Conservation (phyloP, 2,797 vertebrate genomes). For the Clarias fuscus region DNA sequence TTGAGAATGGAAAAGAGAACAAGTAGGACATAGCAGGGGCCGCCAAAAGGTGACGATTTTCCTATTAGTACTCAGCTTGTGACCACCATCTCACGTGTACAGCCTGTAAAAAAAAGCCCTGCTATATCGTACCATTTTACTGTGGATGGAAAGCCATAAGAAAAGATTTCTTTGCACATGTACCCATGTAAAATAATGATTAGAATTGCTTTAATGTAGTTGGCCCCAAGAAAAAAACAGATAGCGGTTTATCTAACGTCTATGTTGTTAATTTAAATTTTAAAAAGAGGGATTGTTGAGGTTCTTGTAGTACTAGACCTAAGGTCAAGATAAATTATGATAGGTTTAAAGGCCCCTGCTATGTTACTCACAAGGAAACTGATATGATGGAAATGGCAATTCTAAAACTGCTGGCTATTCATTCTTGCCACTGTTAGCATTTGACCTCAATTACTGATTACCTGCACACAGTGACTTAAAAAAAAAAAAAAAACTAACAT, state of each 20-base stretch:
- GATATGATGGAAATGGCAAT: background rate
- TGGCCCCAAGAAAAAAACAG: background rate
- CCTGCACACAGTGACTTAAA: background rate
- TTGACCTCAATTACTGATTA: background rate
- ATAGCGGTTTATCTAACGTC: background rate
- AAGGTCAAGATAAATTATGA: background rate
- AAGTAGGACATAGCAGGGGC: background rate
- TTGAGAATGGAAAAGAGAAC: background rate
- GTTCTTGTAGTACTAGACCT: background rate
- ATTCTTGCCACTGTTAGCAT: background rate
- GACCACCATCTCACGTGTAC: background rate
- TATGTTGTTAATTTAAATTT: constrained; percentile 14
- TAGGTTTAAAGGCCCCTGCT: background rate
- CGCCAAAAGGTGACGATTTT: background rate
- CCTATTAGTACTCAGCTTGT: background rate
- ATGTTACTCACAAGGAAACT: background rate
- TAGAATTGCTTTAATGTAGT: constrained; percentile 1
- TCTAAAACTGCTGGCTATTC: constrained; percentile 1
- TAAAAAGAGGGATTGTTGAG: background rate
- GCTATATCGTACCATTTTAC: background rate
- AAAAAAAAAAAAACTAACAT: background rate
- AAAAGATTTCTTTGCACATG: background rate
- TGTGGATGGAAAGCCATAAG: background rate
- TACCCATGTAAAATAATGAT: background rate
- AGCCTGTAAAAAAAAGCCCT: background rate